phyloP scores from a whole-genome alignment of 2,113 vertebrate genomes.

The Oncorhynchus nerka region DNA sequence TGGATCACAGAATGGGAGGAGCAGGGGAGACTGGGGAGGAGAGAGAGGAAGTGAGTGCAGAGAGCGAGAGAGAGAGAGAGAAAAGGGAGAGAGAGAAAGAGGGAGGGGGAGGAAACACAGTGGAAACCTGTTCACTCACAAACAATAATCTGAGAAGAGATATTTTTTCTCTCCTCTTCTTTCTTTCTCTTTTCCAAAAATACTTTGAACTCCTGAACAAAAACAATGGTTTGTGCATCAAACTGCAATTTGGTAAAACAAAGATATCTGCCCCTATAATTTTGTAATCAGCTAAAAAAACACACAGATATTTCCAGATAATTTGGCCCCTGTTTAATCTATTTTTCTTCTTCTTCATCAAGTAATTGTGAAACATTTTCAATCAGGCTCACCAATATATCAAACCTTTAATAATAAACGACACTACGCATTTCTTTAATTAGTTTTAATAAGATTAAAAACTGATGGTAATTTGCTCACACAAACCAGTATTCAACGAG shows the following conservation, averaged over 20 bases:
- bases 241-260: constrained; percentile 83
- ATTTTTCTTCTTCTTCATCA: constrained; percentile 61
- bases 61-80: neutral
- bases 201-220: constrained; percentile 79
- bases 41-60: constrained; percentile 47
- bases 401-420: constrained; percentile 74
- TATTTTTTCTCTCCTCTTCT: constrained; percentile 22
- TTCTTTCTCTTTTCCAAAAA: constrained; percentile 48
- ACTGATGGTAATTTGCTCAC: constrained; percentile 83
- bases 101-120: constrained; percentile 30
- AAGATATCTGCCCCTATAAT: constrained; percentile 78
- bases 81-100: no score
- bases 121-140: constrained; percentile 63
- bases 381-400: constrained; percentile 57
- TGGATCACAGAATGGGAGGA: constrained; percentile 73
- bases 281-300: constrained; percentile 76
- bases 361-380: constrained; percentile 70
- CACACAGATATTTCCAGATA: constrained; percentile 76
- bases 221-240: constrained; percentile 84
- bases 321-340: constrained; percentile 75
- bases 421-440: constrained; percentile 65
- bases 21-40: constrained; percentile 49
- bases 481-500: constrained; percentile 83
- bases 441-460: constrained; percentile 94
- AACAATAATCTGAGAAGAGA: constrained; percentile 51